These are phyloP conservation scores for Antheraea pernyi DNA, from an alignment of 1,140 invertebrate species.

Conservation along the genomic window DNA sequence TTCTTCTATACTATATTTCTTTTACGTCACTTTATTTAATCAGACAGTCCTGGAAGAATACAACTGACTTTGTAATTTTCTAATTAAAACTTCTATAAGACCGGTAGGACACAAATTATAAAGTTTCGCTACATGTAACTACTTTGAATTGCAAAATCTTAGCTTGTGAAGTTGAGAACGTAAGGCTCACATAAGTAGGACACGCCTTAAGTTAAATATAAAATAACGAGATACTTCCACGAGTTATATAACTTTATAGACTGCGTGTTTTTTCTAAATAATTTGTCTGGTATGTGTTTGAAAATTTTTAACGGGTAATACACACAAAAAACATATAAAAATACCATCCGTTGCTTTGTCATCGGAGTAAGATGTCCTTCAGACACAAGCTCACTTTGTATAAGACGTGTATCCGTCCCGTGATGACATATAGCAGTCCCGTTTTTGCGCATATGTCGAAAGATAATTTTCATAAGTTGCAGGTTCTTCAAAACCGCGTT, in stretches of 20 bases:
- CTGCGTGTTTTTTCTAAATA: no score
- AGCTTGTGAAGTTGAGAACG: background rate
- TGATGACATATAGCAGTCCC: no score
- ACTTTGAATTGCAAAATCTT: constrained; percentile 5
- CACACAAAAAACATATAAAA: no score
- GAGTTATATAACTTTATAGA: background rate
- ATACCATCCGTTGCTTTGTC: no score
- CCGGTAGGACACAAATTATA: background rate
- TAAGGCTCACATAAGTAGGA: background rate
- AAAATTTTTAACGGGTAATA: no score
- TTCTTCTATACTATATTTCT: background rate
- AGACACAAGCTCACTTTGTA: no score
- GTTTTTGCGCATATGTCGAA: no score
- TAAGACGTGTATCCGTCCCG: no score
- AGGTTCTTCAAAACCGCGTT: no score
- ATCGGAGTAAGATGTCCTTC: no score
- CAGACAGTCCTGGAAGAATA: background rate
- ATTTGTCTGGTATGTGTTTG: no score
- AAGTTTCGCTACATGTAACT: background rate
- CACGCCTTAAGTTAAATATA: background rate
- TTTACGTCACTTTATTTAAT: background rate
- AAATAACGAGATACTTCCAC: background rate
- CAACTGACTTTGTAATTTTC: background rate
- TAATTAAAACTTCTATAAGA: background rate
- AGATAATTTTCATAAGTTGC: no score